Conservation (phyloP, 2,888 invertebrate genomes). For the Augiades crinisus region DNA sequence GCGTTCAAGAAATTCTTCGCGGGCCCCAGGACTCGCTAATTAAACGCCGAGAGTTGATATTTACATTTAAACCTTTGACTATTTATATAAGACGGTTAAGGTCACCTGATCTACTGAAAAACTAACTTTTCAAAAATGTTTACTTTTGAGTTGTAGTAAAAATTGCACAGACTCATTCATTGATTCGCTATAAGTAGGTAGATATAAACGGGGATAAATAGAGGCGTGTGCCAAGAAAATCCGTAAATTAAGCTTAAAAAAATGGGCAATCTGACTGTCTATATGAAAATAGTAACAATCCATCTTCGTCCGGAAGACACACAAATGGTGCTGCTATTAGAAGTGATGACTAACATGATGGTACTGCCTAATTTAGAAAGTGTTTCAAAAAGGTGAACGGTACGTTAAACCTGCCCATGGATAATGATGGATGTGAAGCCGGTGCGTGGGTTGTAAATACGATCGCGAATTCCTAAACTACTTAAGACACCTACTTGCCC, state of each 20-base stretch:
- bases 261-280: constrained; percentile 6
- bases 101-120: neutral
- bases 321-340: constrained; percentile 40
- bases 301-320: constrained; percentile 28
- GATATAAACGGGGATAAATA: neutral
- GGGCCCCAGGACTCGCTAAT: constrained; percentile 6
- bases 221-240: constrained; percentile 1
- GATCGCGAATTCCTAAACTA: constrained; percentile 56
- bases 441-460: constrained; percentile 59
- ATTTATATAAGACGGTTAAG: neutral
- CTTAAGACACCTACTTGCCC: constrained; percentile 54
- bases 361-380: constrained; percentile 55
- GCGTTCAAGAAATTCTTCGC: neutral
- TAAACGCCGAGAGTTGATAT: constrained; percentile 4
- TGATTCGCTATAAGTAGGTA: neutral
- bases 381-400: constrained; percentile 46
- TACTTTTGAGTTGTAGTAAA: constrained; percentile 1
- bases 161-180: constrained; percentile 3
- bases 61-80: constrained; percentile 10
- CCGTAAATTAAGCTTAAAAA: constrained; percentile 8
- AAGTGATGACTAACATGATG: constrained; percentile 44
- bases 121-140: neutral
- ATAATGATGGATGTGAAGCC: constrained; percentile 66
- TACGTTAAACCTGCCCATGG: constrained; percentile 55
- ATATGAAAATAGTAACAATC: constrained; percentile 15